These are phyloP conservation scores for Bombus ignitus DNA, from an alignment of 1,140 invertebrate species.

Conservation along the genomic window DNA sequence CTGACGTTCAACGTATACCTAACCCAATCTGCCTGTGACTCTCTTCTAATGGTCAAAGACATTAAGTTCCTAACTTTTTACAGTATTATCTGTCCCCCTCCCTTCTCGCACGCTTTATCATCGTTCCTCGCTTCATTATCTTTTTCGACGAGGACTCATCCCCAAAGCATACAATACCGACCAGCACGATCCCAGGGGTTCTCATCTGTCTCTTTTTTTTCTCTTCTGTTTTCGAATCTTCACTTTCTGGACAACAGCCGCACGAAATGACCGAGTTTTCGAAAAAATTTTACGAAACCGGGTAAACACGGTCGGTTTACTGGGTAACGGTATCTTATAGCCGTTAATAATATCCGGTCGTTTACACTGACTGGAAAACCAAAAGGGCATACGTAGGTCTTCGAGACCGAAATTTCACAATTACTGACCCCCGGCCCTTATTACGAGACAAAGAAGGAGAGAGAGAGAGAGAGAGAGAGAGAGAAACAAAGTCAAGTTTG, in stretches of 20 bases:
- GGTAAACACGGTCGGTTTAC: neutral
- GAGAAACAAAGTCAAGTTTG: constrained; percentile 5
- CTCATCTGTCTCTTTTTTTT: neutral
- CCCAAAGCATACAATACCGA: constrained; percentile 50
- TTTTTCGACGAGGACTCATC: constrained; percentile 52
- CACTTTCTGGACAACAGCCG: too few relatives aligned
- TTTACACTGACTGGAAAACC: neutral
- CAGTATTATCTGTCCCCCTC: constrained; percentile 48
- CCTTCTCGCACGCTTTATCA: constrained; percentile 43
- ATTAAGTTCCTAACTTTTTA: constrained; percentile 62
- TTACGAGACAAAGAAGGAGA: neutral
- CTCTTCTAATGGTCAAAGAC: constrained; percentile 52
- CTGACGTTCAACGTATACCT: constrained; percentile 12
- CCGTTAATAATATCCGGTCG: constrained; percentile 1
- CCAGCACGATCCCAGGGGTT: constrained; percentile 27
- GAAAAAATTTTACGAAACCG: neutral
- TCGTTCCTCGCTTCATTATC: constrained; percentile 57
- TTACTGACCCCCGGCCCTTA: neutral
- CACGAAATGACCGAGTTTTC: neutral
- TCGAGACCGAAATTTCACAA: constrained; percentile 10
- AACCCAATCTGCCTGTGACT: constrained; percentile 20
- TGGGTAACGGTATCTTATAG: constrained; percentile 29
- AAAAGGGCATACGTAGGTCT: neutral
- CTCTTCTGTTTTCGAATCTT: neutral
- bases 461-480: neutral